These are phyloP conservation scores for Yponomeuta malinellus DNA, from an alignment of 2,888 invertebrate genomes.

Conservation along the genomic window DNA sequence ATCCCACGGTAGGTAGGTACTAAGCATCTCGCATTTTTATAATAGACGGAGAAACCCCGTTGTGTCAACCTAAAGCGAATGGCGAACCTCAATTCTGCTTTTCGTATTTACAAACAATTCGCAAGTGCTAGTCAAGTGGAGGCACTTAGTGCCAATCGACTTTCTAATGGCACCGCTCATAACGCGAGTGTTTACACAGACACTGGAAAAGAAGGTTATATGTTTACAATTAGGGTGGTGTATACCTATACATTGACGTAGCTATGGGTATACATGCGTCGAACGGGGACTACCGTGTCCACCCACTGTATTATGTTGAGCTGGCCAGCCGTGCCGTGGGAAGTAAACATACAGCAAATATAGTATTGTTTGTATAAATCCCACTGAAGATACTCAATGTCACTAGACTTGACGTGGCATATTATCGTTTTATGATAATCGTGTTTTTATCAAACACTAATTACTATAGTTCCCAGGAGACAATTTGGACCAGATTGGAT, in stretches of 20 bases:
- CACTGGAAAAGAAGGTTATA: slow-evolving; percentile 27
- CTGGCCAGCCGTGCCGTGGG: slow-evolving; percentile 31
- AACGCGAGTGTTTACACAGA: slow-evolving; percentile 31
- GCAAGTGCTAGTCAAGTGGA: slow-evolving; percentile 9
- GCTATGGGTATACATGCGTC: neutral
- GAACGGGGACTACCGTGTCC: slow-evolving; percentile 13
- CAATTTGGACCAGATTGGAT: neutral
- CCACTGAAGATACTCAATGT: slow-evolving; percentile 34
- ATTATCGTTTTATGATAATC: neutral
- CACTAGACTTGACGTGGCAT: slow-evolving; percentile 31
- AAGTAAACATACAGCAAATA: slow-evolving; percentile 31
- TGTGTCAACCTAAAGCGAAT: neutral
- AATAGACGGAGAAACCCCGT: neutral
- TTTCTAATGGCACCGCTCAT: slow-evolving; percentile 31
- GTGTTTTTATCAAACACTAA: neutral
- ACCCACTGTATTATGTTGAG: slow-evolving; percentile 13
- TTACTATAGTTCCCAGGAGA: neutral
- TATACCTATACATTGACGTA: neutral
- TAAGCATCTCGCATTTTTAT: neutral
- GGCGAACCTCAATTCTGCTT: neutral
- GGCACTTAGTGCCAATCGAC: slow-evolving; percentile 9
- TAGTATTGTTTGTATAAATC: slow-evolving; percentile 31
- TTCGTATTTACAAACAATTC: slow-evolving; percentile 11
- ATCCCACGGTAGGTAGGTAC: neutral
- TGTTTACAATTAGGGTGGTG: slow-evolving; percentile 4